Conservation (phyloP, 2,113 vertebrate species). For the Prunella fulvescens region DNA sequence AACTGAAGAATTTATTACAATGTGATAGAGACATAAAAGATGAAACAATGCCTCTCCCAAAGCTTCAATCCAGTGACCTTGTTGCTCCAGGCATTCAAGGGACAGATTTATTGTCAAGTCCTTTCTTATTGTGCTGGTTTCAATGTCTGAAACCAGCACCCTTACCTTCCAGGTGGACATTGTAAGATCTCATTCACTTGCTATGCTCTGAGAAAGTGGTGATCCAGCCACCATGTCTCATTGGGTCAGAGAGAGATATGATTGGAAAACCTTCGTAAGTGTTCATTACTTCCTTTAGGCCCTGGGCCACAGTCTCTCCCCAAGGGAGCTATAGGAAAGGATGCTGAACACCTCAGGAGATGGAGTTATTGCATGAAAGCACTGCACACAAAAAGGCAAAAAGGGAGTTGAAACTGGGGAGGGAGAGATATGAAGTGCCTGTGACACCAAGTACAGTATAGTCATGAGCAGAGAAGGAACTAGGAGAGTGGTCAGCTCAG, state of each 20-base stretch:
- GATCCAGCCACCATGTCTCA: neutral
- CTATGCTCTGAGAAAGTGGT: neutral
- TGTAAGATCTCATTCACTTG: neutral
- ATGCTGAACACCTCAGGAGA: neutral
- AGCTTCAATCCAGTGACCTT: neutral
- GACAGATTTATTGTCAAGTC: neutral
- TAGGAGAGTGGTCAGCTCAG: neutral
- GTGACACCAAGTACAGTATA: accelerated
- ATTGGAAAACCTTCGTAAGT: accelerated
- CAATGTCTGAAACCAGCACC: neutral
- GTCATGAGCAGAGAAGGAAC: neutral
- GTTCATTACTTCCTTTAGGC: neutral
- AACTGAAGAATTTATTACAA: neutral
- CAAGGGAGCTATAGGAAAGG: neutral
- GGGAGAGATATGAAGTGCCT: neutral
- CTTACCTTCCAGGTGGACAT: neutral
- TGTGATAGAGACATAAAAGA: neutral
- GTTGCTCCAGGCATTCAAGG: neutral
- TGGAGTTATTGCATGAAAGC: neutral
- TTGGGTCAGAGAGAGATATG: neutral
- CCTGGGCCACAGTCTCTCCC: neutral
- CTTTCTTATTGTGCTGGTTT: neutral
- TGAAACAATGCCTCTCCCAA: neutral
- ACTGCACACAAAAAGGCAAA: neutral
- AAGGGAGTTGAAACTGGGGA: neutral